phyloP scores from a whole-genome alignment of 1,140 invertebrate genomes.

The Hestina assimilis region DNA sequence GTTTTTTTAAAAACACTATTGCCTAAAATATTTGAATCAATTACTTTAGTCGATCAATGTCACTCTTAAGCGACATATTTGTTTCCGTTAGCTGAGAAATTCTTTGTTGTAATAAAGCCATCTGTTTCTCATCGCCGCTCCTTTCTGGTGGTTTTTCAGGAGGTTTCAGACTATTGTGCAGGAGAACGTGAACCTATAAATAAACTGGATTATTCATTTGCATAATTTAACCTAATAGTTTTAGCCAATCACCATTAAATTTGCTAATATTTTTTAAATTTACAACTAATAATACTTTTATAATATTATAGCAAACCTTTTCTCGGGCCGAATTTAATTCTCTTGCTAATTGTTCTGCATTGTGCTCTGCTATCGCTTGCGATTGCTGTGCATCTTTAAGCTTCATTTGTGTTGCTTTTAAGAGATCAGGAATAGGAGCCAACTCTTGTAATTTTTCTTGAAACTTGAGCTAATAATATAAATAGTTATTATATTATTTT shows the following conservation, averaged over 20 bases:
- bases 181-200: slow-evolving; percentile 51
- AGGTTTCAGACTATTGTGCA: slow-evolving; percentile 53
- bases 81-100: slow-evolving; percentile 56
- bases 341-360: slow-evolving; percentile 80
- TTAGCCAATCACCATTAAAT: no score
- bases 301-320: slow-evolving; percentile 67
- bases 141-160: slow-evolving; percentile 50
- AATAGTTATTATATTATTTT: no score
- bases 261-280: no score
- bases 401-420: slow-evolving; percentile 85
- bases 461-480: slow-evolving; percentile 74
- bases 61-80: slow-evolving; percentile 46
- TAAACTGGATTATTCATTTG: no score
- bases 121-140: slow-evolving; percentile 62
- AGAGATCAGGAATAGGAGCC: slow-evolving; percentile 84
- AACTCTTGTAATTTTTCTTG: slow-evolving; percentile 87
- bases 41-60: slow-evolving; percentile 70
- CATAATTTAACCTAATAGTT: no score
- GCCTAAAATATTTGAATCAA: no score
- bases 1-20: no score
- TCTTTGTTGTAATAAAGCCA: slow-evolving; percentile 53
- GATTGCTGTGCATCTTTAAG: slow-evolving; percentile 84
- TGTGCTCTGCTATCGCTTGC: slow-evolving; percentile 81
- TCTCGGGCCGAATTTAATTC: slow-evolving; percentile 80
- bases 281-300: no score